Percentiles rank a stretch among this genome's conserved stretches.
phyloP scores from a whole-genome alignment of 2,888 invertebrate species.

The Argyresthia goedartella region DNA sequence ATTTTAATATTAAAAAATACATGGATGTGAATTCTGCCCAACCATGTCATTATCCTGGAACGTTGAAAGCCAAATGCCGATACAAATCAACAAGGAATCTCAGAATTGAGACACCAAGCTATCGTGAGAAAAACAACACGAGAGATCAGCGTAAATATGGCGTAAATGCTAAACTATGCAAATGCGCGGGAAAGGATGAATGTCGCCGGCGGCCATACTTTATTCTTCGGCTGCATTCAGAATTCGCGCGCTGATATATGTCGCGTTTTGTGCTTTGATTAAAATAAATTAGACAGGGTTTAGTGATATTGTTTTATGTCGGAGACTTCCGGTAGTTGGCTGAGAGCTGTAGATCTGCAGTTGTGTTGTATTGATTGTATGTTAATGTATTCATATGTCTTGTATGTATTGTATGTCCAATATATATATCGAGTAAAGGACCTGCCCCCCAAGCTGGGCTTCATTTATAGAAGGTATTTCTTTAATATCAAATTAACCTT shows the following conservation, averaged over 20 bases:
- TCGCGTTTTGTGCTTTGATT: slow-evolving; percentile 19
- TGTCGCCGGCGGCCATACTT: slow-evolving; percentile 32
- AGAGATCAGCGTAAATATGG: slow-evolving; percentile 9
- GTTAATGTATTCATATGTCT: neutral
- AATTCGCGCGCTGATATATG: slow-evolving; percentile 22
- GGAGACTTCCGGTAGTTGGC: neutral
- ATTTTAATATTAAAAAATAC: no score
- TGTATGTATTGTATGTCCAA: neutral
- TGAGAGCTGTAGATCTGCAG: neutral
- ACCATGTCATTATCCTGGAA: no score
- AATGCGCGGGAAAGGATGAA: slow-evolving; percentile 39
- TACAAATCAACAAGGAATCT: no score
- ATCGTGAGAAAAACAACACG: neutral
- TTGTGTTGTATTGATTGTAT: neutral
- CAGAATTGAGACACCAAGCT: slow-evolving; percentile 2
- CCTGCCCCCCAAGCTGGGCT: no score
- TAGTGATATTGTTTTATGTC: neutral
- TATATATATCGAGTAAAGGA: neutral
- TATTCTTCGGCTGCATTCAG: slow-evolving; percentile 14
- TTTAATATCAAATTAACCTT: no score
- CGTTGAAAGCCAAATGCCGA: no score
- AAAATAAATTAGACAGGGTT: slow-evolving; percentile 29
- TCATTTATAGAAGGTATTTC: no score
- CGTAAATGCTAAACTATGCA: slow-evolving; percentile 26
- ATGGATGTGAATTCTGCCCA: no score